phyloP scores from a whole-genome alignment of 2,888 invertebrate species.

The Aphelenchoides bicaudatus region DNA sequence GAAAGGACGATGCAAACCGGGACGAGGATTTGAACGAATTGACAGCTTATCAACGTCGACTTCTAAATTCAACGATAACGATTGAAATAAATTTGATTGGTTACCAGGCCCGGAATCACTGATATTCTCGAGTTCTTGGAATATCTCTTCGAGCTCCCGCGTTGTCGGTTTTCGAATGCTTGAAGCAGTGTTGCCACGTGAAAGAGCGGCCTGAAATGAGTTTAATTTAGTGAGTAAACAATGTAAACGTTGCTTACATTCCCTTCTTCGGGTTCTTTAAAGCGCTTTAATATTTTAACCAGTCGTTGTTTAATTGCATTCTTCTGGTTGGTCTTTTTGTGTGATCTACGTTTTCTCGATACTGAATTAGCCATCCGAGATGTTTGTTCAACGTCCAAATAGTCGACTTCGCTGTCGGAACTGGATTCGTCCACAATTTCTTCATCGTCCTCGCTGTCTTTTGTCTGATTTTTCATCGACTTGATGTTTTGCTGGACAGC shows the following conservation, averaged over 20 bases:
- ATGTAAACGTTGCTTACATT: constrained; percentile 28
- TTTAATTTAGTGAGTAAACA: constrained; percentile 2
- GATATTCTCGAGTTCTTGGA: constrained; percentile 90
- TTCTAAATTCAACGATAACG: no score
- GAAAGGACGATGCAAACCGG: constrained; percentile 47
- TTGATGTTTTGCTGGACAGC: constrained; percentile 31
- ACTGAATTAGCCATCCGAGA: constrained; percentile 16
- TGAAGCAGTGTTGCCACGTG: constrained; percentile 25
- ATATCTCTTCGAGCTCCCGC: constrained; percentile 52
- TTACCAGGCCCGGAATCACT: constrained; percentile 87
- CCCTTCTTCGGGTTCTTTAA: constrained; percentile 70
- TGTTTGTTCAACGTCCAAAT: constrained; percentile 22
- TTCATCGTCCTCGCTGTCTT: constrained; percentile 29
- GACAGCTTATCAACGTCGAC: constrained; percentile 47
- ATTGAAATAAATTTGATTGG: no score
- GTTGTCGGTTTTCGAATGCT: constrained; percentile 40
- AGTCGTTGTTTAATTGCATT: constrained; percentile 97
- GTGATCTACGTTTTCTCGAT: constrained; percentile 10
- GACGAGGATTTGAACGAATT: constrained; percentile 53
- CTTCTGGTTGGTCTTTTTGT: constrained; percentile 43
- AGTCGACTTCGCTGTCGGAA: constrained; percentile 27
- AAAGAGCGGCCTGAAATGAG: constrained; percentile 20
- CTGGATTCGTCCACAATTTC: constrained; percentile 39
- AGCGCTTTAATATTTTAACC: constrained; percentile 84
- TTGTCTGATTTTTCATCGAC: constrained; percentile 9